Conservation (phyloP, 2,888 invertebrate species). For the Venustoraphidia nigricollis region DNA sequence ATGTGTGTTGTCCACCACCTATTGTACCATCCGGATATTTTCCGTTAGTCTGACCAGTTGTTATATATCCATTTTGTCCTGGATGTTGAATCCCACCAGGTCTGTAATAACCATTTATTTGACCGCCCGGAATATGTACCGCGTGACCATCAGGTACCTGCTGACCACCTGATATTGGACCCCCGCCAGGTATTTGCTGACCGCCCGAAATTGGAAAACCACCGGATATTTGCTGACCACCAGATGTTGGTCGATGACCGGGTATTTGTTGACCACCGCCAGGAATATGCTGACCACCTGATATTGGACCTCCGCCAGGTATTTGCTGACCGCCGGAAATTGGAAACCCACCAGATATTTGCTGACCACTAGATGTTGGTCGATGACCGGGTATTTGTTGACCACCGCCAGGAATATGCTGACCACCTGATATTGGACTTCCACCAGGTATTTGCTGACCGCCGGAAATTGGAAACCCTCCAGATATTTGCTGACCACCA, state of each 20-base stretch:
- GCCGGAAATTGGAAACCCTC: neutral
- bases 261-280: too few species aligned
- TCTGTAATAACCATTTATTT: too few species aligned
- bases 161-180: too few species aligned
- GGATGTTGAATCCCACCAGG: too few species aligned
- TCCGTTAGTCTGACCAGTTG: too few species aligned
- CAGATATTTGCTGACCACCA: neutral
- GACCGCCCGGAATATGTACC: too few species aligned
- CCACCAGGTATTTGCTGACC: neutral
- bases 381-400: neutral
- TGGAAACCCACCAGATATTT: neutral
- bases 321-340: slow-evolving; percentile 1
- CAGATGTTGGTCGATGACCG: too few species aligned
- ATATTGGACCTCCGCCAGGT: slow-evolving; percentile 1
- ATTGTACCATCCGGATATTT: too few species aligned
- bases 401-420: neutral
- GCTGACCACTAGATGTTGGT: neutral
- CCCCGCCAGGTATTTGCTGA: too few species aligned
- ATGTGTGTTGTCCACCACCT: slow-evolving; percentile 1
- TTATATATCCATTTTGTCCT: too few species aligned
- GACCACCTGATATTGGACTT: too few species aligned
- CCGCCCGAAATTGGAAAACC: neutral
- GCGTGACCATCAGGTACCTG: neutral
- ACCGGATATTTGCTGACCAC: neutral
- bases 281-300: neutral